Percentiles rank a stretch among this genome's conserved stretches.
Evolutionary conservation across 1,140 invertebrate species (phyloP).

Genomic region (Orchesella cincta): DNA sequence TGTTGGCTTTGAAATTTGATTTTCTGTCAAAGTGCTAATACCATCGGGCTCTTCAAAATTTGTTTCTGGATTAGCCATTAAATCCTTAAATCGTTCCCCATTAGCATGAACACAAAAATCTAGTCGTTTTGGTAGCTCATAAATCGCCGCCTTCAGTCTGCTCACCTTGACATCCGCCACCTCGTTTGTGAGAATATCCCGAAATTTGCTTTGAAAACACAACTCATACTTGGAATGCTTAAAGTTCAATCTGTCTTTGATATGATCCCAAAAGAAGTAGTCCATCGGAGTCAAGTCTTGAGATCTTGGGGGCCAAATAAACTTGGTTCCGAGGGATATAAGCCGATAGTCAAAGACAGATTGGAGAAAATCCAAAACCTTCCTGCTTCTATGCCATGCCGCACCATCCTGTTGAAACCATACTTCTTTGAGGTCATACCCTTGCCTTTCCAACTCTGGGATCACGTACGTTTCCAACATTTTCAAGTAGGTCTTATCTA

Average conservation of each 20-base stretch:
- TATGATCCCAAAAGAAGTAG: conserved; percentile 48
- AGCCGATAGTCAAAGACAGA: conserved; percentile 35
- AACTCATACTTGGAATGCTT: conserved; percentile 18
- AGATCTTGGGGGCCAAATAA: conserved; percentile 42
- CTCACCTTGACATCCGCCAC: conserved; percentile 23
- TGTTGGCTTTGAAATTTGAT: no score
- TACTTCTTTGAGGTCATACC: conserved; percentile 16
- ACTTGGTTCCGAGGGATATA: conserved; percentile 34
- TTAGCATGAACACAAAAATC: conserved; percentile 36
- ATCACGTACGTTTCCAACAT: conserved; percentile 45
- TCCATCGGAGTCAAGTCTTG: conserved; percentile 50
- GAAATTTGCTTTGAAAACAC: conserved; percentile 9
- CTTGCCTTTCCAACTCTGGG: conserved; percentile 34
- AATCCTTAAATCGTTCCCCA: conserved; percentile 37
- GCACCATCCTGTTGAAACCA: conserved; percentile 50
- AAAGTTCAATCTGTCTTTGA: conserved; percentile 34
- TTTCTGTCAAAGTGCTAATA: no score
- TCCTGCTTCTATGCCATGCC: conserved; percentile 36
- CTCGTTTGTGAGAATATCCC: conserved; percentile 30
- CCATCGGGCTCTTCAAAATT: no score
- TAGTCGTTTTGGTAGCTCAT: conserved; percentile 30
- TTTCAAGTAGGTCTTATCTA: conserved; percentile 41
- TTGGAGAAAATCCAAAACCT: conserved; percentile 31
- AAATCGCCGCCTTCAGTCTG: conserved; percentile 21
- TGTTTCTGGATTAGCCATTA: no score